Conservation (phyloP, 2,113 vertebrate species). For the Sebastes fasciatus region DNA sequence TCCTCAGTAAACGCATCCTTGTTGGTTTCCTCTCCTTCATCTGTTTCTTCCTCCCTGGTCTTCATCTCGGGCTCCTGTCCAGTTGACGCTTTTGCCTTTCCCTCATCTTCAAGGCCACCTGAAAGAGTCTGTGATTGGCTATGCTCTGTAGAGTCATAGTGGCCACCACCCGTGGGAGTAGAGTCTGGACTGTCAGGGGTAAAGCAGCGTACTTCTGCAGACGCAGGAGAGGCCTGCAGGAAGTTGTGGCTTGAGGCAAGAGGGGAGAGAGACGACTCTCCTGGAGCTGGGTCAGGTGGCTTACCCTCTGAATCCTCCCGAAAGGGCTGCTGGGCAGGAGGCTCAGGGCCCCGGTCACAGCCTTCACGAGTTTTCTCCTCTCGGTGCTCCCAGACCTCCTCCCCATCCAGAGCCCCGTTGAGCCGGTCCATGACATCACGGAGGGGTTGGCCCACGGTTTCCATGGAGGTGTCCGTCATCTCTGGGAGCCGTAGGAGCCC, state of each 20-base stretch:
- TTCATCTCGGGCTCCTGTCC: conserved; percentile 67
- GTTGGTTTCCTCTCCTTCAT: conserved; percentile 25
- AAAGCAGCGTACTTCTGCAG: conserved; percentile 93
- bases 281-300: conserved; percentile 83
- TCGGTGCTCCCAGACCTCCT: conserved; percentile 76
- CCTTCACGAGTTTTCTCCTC: conserved; percentile 16
- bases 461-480: conserved; percentile 96
- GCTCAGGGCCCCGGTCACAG: conserved; percentile 21
- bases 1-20: conserved; percentile 61
- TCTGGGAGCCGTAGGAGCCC: conserved; percentile 86
- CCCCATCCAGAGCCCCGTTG: conserved; percentile 85
- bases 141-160: conserved; percentile 95
- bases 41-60: neutral
- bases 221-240: conserved; percentile 83
- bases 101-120: conserved; percentile 89
- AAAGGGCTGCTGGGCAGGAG: conserved; percentile 90
- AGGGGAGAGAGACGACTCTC: conserved; percentile 74
- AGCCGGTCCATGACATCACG: conserved; percentile 91
- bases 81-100: conserved; percentile 75
- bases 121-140: conserved; percentile 91
- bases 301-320: conserved; percentile 87
- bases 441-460: conserved; percentile 89
- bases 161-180: conserved; percentile 91
- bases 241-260: conserved; percentile 50
- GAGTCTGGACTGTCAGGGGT: conserved; percentile 92